Evolutionary conservation across 2,888 invertebrate species (phyloP).

Genomic region (Trimorus sp.): DNA sequence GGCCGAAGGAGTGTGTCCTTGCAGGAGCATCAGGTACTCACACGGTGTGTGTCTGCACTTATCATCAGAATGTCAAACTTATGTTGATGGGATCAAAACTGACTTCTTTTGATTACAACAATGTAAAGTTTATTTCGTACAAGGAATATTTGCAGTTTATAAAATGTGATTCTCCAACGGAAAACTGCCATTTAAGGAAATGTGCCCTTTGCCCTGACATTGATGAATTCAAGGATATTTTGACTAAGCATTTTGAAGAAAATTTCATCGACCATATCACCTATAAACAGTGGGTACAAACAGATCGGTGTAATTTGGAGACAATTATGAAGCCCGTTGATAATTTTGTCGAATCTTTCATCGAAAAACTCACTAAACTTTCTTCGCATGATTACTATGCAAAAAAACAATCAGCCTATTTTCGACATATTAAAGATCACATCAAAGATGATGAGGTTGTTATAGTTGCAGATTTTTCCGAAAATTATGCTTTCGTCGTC

Average conservation of each 20-base stretch:
- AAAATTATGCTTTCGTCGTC: neutral
- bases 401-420: neutral
- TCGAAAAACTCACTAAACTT: neutral
- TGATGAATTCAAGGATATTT: no score
- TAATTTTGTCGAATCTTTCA: neutral
- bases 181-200: no score
- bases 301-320: neutral
- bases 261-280: no score
- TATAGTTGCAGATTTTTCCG: neutral
- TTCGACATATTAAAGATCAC: neutral
- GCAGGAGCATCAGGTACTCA: conserved; percentile 52
- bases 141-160: no score
- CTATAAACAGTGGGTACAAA: no score
- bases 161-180: no score
- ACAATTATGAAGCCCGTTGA: neutral
- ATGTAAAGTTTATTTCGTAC: neutral
- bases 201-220: no score
- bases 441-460: neutral
- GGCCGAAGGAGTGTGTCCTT: conserved; percentile 54
- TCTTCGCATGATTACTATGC: neutral
- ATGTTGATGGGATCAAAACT: no score
- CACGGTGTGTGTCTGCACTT: conserved; percentile 55
- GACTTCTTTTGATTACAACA: no score
- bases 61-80: no score
- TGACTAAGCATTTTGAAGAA: neutral